Evolutionary conservation across 2,113 vertebrate species (phyloP).

Genomic region (Hippocampus mohnikei): DNA sequence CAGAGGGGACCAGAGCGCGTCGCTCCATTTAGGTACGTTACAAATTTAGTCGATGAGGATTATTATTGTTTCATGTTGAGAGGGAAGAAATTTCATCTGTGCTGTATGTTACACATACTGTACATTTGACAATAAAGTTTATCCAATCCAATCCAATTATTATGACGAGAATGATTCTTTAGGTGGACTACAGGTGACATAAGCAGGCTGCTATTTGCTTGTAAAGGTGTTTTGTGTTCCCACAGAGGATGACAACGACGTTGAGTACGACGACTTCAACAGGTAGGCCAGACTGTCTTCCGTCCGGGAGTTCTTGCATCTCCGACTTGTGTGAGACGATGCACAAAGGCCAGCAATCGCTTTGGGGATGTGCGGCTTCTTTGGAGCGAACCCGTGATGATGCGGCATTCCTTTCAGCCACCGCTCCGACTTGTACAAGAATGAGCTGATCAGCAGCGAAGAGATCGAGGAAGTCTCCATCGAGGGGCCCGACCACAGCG

Average conservation of each 20-base stretch:
- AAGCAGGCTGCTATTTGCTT: neutral
- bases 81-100: no score
- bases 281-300: conserved; percentile 74
- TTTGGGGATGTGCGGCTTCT: neutral
- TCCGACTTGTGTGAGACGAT: no score
- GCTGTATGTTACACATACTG: no score
- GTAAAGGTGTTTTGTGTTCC: conserved; percentile 33
- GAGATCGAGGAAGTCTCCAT: conserved; percentile 89
- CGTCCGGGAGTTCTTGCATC: no score
- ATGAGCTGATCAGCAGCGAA: conserved; percentile 87
- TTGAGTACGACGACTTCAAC: conserved; percentile 88
- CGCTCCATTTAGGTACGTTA: conserved; percentile 70
- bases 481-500: conserved; percentile 79
- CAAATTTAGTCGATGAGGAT: no score
- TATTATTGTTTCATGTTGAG: no score
- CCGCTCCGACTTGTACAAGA: conserved; percentile 80
- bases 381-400: neutral
- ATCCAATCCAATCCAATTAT: no score
- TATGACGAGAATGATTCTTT: no score
- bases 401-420: conserved; percentile 65
- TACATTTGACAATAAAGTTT: no score
- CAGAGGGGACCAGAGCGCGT: conserved; percentile 59
- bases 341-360: no score
- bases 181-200: no score
- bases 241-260: conserved; percentile 81